phyloP scores from a whole-genome alignment of 2,888 invertebrate genomes.

The Protodeltote pygarga region DNA sequence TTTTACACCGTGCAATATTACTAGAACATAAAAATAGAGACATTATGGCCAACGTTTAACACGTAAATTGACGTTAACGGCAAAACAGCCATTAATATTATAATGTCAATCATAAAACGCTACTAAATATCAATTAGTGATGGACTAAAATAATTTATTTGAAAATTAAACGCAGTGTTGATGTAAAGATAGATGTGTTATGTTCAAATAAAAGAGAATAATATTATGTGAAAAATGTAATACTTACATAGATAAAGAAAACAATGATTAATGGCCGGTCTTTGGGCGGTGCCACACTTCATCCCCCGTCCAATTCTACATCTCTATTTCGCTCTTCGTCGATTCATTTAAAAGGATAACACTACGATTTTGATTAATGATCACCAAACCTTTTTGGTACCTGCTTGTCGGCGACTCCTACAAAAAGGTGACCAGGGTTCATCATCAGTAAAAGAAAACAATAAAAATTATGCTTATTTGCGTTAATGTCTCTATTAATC shows the following conservation, averaged over 20 bases:
- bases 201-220: slow-evolving; percentile 4
- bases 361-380: slow-evolving; percentile 80
- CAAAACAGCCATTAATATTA: slow-evolving; percentile 11
- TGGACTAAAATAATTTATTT: background rate
- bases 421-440: slow-evolving; percentile 67
- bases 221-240: slow-evolving; percentile 8
- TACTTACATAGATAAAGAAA: slow-evolving; percentile 35
- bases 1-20: slow-evolving; percentile 39
- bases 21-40: slow-evolving; percentile 21
- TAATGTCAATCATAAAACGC: slow-evolving; percentile 5
- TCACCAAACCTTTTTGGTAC: slow-evolving; percentile 66
- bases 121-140: slow-evolving; percentile 4
- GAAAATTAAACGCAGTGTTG: background rate
- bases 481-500: slow-evolving; percentile 82
- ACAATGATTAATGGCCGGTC: slow-evolving; percentile 57
- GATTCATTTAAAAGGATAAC: slow-evolving; percentile 71
- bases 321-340: slow-evolving; percentile 75
- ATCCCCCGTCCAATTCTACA: slow-evolving; percentile 58
- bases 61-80: slow-evolving; percentile 27
- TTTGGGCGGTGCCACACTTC: slow-evolving; percentile 68
- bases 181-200: background rate
- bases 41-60: slow-evolving; percentile 8
- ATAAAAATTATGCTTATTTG: slow-evolving; percentile 74
- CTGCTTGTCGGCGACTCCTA: slow-evolving; percentile 77
- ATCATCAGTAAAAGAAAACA: slow-evolving; percentile 62